These are phyloP conservation scores for Caenorhabditis imperialis DNA, from an alignment of 2,888 invertebrate genomes.

Conservation along the genomic window DNA sequence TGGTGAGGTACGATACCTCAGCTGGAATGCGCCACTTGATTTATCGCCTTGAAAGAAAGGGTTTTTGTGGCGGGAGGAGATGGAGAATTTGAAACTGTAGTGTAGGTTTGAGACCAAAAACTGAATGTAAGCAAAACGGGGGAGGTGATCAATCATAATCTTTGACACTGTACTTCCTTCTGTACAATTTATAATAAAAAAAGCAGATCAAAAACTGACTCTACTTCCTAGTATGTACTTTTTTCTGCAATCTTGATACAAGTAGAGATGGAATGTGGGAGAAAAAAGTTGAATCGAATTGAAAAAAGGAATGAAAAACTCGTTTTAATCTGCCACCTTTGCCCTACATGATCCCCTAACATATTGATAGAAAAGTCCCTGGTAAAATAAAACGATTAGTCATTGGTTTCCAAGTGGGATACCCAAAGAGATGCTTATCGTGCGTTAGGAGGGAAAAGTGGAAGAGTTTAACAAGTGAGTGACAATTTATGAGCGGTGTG, in stretches of 20 bases:
- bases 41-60: conserved; percentile 27
- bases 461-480: no score
- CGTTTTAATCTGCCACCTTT: conserved; percentile 16
- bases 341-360: background rate
- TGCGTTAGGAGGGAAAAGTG: no score
- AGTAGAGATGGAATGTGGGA: no score
- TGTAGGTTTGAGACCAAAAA: conserved; percentile 36
- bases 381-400: conserved; percentile 40
- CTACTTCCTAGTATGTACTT: no score
- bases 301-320: background rate
- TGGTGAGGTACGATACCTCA: background rate
- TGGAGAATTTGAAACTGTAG: conserved; percentile 3
- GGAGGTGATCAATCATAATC: conserved; percentile 39
- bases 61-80: background rate
- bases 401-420: no score
- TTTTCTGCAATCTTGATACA: no score
- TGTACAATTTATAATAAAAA: no score
- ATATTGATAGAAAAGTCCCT: background rate
- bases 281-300: conserved; percentile 14
- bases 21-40: conserved; percentile 17
- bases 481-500: no score
- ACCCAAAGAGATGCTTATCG: no score
- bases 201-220: no score
- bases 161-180: conserved; percentile 21
- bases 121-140: conserved; percentile 10